These are phyloP conservation scores for Iphiclides podalirius DNA, from an alignment of 2,888 invertebrate species.

Conservation along the genomic window DNA sequence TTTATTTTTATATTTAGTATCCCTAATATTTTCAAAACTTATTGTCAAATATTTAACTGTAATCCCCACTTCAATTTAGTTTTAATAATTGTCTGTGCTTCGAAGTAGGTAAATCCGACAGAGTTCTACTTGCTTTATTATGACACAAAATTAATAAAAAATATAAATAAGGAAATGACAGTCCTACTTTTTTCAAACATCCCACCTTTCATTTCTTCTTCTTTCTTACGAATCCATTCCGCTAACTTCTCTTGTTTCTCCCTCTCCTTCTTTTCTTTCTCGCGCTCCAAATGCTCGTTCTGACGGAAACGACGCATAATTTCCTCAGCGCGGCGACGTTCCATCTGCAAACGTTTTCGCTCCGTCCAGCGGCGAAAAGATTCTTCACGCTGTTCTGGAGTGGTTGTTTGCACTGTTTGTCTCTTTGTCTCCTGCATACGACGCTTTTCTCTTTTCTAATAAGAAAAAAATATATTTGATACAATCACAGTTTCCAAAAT, in stretches of 20 bases:
- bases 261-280: constrained; percentile 54
- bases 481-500: neutral
- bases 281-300: constrained; percentile 56
- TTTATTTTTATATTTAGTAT: too few species aligned
- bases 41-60: too few species aligned
- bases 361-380: constrained; percentile 78
- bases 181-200: too few species aligned
- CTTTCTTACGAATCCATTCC: constrained; percentile 81
- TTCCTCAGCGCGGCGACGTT: constrained; percentile 61
- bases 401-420: constrained; percentile 42
- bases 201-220: constrained; percentile 81
- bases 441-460: constrained; percentile 59
- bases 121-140: too few species aligned
- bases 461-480: too few species aligned
- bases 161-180: too few species aligned
- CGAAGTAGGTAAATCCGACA: too few species aligned
- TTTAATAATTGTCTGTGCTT: too few species aligned
- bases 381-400: constrained; percentile 68
- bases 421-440: constrained; percentile 50
- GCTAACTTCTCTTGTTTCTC: constrained; percentile 71
- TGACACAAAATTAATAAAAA: too few species aligned
- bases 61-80: too few species aligned
- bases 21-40: too few species aligned
- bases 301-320: constrained; percentile 57
- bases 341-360: constrained; percentile 62